Base-by-base conservation (phyloP, 1,140 invertebrate genomes). In the Manduca sexta region DNA sequence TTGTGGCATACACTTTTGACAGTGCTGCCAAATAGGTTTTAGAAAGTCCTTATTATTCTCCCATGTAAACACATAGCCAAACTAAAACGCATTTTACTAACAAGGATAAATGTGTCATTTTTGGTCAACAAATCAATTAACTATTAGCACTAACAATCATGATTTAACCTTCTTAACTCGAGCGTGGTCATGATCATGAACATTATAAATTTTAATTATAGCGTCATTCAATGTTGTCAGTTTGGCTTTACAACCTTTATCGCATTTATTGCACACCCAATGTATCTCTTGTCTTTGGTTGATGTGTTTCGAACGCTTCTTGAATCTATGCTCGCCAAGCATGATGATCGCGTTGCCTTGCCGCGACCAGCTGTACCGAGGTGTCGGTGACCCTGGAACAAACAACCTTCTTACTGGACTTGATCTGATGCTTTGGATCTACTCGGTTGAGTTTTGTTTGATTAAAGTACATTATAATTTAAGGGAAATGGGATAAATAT, bases 261-360 rank as follows among this genome's bases (percentile, higher is more conserved):
- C 81, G 35, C 69, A 72, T 52, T 84, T 74, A 40, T 82, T 84
- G 29, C 81, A 84, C 0, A 84, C 81, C 81, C 81, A 84, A 35
- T 82, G 81, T 3, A 54, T 71, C 43, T 82, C 77, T 4, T 82
- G 64, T 12, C 69, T 76, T 29, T 72, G 75, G 39, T 82, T 82
- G 14, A 63, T 62, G 39, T 76, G 71, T 37, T 70, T 77, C 1
- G 81, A 84, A 0, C 78, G 55, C 40, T 81, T 84, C 52, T 84
- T 84, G 54, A 82, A 84, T 15, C 81, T 69, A 56, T 84, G 71
- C 1, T 79, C 76, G 0, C 78, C 81, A 5, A 84, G 62, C 21
- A 79, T 54, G n/a, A 84, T 84, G 31, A 84, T 79, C 1, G 81
- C 76, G 56, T 84, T 82, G 8, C 78, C 81, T n/a, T 70, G 67